A percentile compares a stretch with the other conserved stretches of the same genome.
Evolutionary conservation across 2,888 invertebrate species (phyloP).

Genomic region (Erebia epiphron): DNA sequence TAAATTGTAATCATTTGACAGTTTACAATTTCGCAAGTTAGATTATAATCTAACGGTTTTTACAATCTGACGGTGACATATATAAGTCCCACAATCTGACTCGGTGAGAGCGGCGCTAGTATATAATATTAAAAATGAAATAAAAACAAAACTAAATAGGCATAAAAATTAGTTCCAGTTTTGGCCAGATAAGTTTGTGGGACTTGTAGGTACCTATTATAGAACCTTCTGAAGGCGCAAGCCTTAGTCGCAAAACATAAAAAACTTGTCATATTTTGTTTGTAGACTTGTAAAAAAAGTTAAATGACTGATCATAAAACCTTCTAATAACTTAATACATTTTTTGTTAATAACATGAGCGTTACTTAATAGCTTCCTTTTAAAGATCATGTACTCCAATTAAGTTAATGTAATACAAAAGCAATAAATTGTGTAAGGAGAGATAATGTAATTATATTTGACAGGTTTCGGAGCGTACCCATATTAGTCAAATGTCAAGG

Average conservation of each 20-base stretch:
- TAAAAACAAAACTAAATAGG: no score
- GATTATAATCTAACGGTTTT: no score
- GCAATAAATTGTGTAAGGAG: constrained; percentile 15
- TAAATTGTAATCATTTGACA: no score
- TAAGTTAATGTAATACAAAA: constrained; percentile 10
- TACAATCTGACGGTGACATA: no score
- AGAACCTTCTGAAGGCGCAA: no score
- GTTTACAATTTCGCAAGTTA: no score
- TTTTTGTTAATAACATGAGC: constrained; percentile 9
- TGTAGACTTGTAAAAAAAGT: background rate
- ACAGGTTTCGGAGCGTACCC: constrained; percentile 12
- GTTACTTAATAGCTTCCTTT: constrained; percentile 14
- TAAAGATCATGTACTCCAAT: constrained; percentile 12
- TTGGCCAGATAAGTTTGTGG: no score
- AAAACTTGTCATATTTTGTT: background rate
- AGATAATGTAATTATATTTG: constrained; percentile 12
- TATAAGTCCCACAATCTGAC: no score
- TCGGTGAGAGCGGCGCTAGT: no score
- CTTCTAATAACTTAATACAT: background rate
- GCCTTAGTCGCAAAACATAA: background rate
- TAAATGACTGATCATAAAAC: constrained; percentile 5
- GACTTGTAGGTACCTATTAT: no score
- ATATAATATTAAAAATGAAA: no score
- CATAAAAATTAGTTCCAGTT: no score
- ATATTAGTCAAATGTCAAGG: constrained; percentile 33